Base-by-base conservation (phyloP, 2,113 vertebrate species). In the Bucco capensis region DNA sequence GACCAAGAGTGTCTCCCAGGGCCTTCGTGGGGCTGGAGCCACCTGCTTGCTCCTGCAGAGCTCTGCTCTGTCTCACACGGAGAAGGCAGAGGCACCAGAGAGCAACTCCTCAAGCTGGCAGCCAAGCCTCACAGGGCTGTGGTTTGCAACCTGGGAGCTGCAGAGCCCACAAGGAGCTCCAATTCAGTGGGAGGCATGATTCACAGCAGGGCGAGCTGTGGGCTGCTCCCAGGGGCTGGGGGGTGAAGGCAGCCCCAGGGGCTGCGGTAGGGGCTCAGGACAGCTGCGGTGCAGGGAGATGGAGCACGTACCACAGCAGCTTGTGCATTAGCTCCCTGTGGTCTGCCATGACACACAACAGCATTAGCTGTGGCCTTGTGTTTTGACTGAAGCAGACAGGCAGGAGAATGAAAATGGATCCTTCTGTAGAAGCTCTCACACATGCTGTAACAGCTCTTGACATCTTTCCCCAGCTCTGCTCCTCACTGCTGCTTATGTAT, bases 301-400 rank as follows among this genome's bases (percentile, higher is more conserved):
- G 87, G 2, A 94, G 86, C 56, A 1, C 79, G 27, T 30, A 40
- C 80, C 83, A 0, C 94, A 88, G 80, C 80, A 84, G 82, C 74
- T 46, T 19, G 5, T 76, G 93, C 91, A 91, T 87, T 27, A 94
- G 91, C 62, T 54, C 2, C 2, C 83, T 89, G 93, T 40, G 75
- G 93, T 83, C 67, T 3, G 93, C 38, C 25, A 8, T 31, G 76
- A 80, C 85, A 73, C 82, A 21, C 22, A 70, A 8, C 19, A 4
- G 18, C 23, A 47, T 10, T 4, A 62, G 79, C 90, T 90, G 88
- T 2, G 83, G 95, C 25, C 0, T 25, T 62, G 64, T 74, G 6
- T 86, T 94, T 83, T 83, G 92, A 92, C 90, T 81, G 92, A 88
- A 91, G 93, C 83, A 90, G 94, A 92, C 90, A 90, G 73, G 93